A percentile compares a stretch with the other conserved stretches of the same genome.
Evolutionary conservation across 2,888 invertebrate genomes (phyloP).

Genomic region (Himalopsyche anomala): DNA sequence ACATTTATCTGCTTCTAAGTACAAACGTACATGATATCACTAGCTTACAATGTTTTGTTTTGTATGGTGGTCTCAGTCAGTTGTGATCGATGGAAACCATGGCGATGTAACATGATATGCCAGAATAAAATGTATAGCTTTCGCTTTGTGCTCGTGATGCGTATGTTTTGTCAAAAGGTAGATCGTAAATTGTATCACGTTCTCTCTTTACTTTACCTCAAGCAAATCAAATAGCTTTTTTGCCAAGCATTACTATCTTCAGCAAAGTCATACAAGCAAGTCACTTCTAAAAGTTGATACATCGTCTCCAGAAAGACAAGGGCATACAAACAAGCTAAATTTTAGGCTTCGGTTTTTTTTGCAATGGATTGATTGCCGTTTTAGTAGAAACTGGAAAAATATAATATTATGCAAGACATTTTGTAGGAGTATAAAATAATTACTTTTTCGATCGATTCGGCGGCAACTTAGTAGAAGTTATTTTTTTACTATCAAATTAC

Average conservation of each 20-base stretch:
- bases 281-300: background rate
- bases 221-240: conserved; percentile 11
- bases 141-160: conserved; percentile 23
- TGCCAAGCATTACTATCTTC: background rate
- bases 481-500: no score
- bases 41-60: conserved; percentile 17
- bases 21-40: background rate
- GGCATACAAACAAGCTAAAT: no score
- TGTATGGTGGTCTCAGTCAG: background rate
- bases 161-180: conserved; percentile 33
- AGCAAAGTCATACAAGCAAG: conserved; percentile 6
- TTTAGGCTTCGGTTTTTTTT: no score
- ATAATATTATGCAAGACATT: no score
- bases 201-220: conserved; percentile 25
- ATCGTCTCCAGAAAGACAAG: no score
- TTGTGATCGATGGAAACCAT: conserved; percentile 32
- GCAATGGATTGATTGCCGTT: no score
- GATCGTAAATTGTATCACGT: conserved; percentile 26
- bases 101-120: conserved; percentile 20
- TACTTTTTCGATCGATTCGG: no score
- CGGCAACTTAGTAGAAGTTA: no score
- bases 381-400: no score
- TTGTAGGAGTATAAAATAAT: no score
- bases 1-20: background rate
- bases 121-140: conserved; percentile 21